A percentile compares a stretch with the other conserved stretches of the same genome.
These are phyloP conservation scores for Cranoglanis bouderius DNA, from an alignment of 2,113 vertebrate species.

Conservation along the genomic window DNA sequence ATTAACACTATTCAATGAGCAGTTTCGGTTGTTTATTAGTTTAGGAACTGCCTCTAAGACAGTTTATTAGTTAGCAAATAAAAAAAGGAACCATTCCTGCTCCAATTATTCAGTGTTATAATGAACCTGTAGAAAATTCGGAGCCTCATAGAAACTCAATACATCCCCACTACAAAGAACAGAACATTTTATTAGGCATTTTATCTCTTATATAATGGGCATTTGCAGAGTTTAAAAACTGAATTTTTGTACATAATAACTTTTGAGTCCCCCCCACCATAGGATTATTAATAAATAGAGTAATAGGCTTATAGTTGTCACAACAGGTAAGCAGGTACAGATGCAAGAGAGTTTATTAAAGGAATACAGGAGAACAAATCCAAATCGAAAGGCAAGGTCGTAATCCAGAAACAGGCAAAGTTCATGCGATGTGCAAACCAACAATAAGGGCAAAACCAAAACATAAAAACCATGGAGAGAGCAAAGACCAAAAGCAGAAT, in stretches of 20 bases:
- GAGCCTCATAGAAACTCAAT: not conserved
- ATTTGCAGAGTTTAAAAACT: not conserved
- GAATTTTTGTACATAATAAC: not conserved
- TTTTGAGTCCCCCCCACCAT: not conserved
- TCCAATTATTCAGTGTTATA: slow-evolving; percentile 11
- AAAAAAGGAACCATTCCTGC: slow-evolving; percentile 25
- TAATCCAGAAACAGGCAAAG: no score
- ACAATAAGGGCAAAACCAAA: no score
- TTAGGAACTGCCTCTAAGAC: slow-evolving; percentile 20
- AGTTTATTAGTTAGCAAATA: slow-evolving; percentile 33
- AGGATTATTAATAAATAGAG: not conserved
- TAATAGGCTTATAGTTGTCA: not conserved
- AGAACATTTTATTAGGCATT: not conserved
- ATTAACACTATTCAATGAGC: slow-evolving; percentile 44
- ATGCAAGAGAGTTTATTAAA: no score
- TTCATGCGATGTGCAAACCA: no score
- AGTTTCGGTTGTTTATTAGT: slow-evolving; percentile 29
- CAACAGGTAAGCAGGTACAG: no score
- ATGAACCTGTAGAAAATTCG: slow-evolving; percentile 6
- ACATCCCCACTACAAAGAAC: not conserved
- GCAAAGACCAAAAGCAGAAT: no score
- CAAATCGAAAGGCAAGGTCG: no score
- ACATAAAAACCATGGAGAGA: no score
- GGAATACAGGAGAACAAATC: no score
- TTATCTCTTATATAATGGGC: no score